Conservation (phyloP, 2,797 vertebrate genomes). For the Danio aesculapii region DNA sequence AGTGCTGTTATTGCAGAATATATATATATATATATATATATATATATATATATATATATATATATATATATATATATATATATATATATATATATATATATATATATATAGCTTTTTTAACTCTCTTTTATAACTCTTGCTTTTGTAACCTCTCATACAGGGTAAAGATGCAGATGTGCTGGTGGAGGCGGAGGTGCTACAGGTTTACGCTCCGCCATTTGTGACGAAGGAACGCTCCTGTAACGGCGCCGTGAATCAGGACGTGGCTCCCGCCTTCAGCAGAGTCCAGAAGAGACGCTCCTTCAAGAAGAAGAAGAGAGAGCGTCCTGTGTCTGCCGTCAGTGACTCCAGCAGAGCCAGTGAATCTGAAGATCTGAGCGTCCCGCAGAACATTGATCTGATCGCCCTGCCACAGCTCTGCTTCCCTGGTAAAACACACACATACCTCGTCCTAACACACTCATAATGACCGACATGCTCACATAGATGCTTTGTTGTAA, state of each 20-base stretch:
- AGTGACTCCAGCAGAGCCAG: slow-evolving; percentile 57
- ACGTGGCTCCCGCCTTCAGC: slow-evolving; percentile 73
- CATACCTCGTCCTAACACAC: not conserved
- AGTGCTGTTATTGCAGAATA: no score
- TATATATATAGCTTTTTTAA: no score
- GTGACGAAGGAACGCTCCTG: slow-evolving; percentile 81
- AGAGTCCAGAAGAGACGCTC: slow-evolving; percentile 85
- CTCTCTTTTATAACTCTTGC: no score
- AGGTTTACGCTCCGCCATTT: slow-evolving; percentile 92
- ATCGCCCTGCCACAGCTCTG: slow-evolving; percentile 92
- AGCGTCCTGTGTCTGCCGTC: slow-evolving; percentile 69
- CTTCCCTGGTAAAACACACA: slow-evolving; percentile 88
- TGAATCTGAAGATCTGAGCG: slow-evolving; percentile 81
- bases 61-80: no score
- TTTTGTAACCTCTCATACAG: slow-evolving; percentile 39
- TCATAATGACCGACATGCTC: not conserved
- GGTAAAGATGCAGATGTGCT: slow-evolving; percentile 64
- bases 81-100: no score
- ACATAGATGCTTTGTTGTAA: slow-evolving; percentile 12
- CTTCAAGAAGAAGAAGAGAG: slow-evolving; percentile 91
- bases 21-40: no score
- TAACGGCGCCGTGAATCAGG: slow-evolving; percentile 38
- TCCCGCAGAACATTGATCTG: slow-evolving; percentile 93
- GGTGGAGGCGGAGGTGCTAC: slow-evolving; percentile 90
- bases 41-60: no score